These are phyloP conservation scores for Sycophila texana DNA, from an alignment of 2,888 invertebrate species.

Conservation along the genomic window DNA sequence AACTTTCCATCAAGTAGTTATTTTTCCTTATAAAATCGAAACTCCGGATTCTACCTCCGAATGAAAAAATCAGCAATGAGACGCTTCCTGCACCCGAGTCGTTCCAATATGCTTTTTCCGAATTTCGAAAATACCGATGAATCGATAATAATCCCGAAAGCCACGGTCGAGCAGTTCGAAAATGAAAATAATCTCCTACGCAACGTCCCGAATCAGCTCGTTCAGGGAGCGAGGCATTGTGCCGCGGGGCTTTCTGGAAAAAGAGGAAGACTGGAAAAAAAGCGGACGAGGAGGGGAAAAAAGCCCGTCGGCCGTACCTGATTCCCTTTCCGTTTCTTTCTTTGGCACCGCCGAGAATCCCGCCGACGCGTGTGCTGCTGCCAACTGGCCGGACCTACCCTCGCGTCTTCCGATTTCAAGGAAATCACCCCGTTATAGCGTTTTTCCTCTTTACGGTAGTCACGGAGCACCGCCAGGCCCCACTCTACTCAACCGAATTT, in stretches of 20 bases:
- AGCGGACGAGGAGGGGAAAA: slow-evolving; percentile 2
- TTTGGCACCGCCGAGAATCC: neutral
- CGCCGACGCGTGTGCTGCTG: neutral
- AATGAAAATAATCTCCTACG: slow-evolving; percentile 24
- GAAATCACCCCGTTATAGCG: slow-evolving; percentile 50
- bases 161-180: neutral
- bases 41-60: too few relatives aligned
- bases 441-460: slow-evolving; percentile 32
- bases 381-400: neutral
- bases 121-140: too few relatives aligned
- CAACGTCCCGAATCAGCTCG: slow-evolving; percentile 19
- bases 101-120: too few relatives aligned
- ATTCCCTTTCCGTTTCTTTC: slow-evolving; percentile 32
- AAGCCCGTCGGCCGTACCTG: slow-evolving; percentile 10
- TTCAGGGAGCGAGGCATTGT: slow-evolving; percentile 4
- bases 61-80: too few relatives aligned
- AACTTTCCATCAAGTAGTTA: too few relatives aligned
- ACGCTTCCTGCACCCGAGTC: too few relatives aligned
- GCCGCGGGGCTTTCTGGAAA: neutral
- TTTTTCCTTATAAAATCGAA: too few relatives aligned
- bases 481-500: slow-evolving; percentile 36
- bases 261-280: slow-evolving; percentile 12
- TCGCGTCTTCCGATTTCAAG: slow-evolving; percentile 40
- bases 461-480: neutral
- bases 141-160: neutral